Evolutionary conservation across 2,888 invertebrate genomes (phyloP).

Genomic region (Nemoura dubitans): DNA sequence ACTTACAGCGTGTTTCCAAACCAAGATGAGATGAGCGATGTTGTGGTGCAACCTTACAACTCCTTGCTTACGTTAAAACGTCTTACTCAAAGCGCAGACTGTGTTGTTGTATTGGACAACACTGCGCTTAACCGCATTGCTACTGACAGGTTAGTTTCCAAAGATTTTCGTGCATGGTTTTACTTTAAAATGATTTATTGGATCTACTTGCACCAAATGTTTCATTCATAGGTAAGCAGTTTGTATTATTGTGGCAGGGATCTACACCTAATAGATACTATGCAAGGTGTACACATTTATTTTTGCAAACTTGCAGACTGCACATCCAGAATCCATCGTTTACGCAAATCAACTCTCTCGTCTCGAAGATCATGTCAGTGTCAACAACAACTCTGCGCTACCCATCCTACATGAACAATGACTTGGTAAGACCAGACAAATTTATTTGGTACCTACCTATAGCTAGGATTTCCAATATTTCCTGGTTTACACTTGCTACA

Average conservation of each 20-base stretch:
- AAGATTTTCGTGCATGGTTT: too few species aligned
- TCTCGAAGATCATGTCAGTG: slow-evolving; percentile 98
- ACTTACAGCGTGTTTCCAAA: slow-evolving; percentile 99
- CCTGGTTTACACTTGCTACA: too few species aligned
- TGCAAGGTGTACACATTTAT: too few species aligned
- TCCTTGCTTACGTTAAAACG: slow-evolving; percentile 93
- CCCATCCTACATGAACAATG: slow-evolving; percentile 99
- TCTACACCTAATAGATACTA: too few species aligned
- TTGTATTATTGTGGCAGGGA: too few species aligned
- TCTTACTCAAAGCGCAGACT: slow-evolving; percentile 94
- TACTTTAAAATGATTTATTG: too few species aligned
- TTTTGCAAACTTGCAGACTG: slow-evolving; percentile 59
- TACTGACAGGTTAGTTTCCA: slow-evolving; percentile 72
- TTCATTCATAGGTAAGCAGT: too few species aligned
- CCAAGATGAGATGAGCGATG: slow-evolving; percentile 94
- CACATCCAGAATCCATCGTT: slow-evolving; percentile 97
- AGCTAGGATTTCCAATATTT: too few species aligned
- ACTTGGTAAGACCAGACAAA: slow-evolving; percentile 93
- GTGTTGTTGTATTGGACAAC: slow-evolving; percentile 96
- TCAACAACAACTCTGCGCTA: slow-evolving; percentile 94
- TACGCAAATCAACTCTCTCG: slow-evolving; percentile 95
- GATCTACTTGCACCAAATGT: too few species aligned
- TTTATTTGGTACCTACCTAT: too few species aligned
- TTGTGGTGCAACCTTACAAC: slow-evolving; percentile 96
- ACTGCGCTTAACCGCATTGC: slow-evolving; percentile 95